Percentiles rank a stretch among this genome's conserved stretches.
Conservation (phyloP, 2,888 invertebrate genomes). For the Venustoraphidia nigricollis region DNA sequence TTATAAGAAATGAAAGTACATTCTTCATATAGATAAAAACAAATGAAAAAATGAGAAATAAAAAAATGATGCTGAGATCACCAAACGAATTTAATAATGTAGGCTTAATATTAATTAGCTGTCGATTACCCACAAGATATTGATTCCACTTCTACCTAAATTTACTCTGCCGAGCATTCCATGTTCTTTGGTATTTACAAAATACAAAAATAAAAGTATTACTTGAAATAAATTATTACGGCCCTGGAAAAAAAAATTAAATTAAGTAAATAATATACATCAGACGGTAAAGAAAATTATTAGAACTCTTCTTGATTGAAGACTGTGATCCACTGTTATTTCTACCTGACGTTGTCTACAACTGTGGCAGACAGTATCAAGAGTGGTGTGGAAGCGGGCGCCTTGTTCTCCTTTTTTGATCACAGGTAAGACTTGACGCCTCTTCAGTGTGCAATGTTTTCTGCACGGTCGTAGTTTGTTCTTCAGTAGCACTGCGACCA, state of each 20-base stretch:
- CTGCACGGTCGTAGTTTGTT: too few relatives aligned
- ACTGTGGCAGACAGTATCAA: too few relatives aligned
- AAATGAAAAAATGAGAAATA: background rate
- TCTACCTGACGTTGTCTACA: too few relatives aligned
- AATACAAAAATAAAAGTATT: constrained; percentile 64
- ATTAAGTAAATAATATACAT: background rate
- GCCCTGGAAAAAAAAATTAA: constrained; percentile 36
- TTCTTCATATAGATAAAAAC: background rate
- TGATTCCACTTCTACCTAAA: constrained; percentile 65
- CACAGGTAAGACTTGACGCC: too few relatives aligned
- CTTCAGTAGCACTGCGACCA: too few relatives aligned
- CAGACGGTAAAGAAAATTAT: too few relatives aligned
- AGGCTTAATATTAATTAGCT: background rate
- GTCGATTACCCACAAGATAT: constrained; percentile 69
- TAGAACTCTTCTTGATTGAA: too few relatives aligned
- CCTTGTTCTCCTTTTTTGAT: too few relatives aligned
- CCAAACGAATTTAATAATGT: background rate
- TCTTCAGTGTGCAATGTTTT: too few relatives aligned
- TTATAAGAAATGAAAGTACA: background rate
- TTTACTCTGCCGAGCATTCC: constrained; percentile 65
- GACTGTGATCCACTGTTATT: too few relatives aligned
- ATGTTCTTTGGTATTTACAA: constrained; percentile 54
- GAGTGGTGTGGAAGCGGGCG: too few relatives aligned
- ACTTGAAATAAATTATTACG: constrained; percentile 82
- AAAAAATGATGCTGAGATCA: background rate